Evolutionary conservation across 2,797 vertebrate genomes (phyloP), one percentile per base, ranked within the genome.

Genomic region (Hapalemur alaotrensis): DNA sequence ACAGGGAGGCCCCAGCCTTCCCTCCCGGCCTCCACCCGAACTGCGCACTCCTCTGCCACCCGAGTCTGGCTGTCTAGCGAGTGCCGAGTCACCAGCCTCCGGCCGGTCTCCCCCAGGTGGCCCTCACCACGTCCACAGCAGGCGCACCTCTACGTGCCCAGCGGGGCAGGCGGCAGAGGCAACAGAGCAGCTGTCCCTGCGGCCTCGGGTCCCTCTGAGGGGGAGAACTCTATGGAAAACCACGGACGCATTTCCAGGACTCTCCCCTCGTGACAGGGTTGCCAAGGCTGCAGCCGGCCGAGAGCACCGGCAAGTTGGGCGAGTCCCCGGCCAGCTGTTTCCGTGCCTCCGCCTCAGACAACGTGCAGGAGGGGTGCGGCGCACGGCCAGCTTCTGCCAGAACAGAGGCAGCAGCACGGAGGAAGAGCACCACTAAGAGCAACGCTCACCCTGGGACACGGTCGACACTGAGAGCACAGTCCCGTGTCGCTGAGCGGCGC

Each of bases 21-120:
- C 43, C 4, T 10, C 4, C 32, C 4, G 0, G 7, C 32, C 12
- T 20, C 22, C 18, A 2, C n/a, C 13, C 0, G 4, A 3, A 7
- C 52, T 38, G 23, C 35, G 7, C 1, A 7, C 13, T 57, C 76
- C n/a, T 79, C n/a, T 17, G n/a, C n/a, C 25, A 23, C 52, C n/a
- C 25, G 23, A 38, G 52, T 57, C 76, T 38, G 23, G 35, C 25
- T 43, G 18, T 14, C 30, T 20, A 43, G 85, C 48, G n/a, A 35
- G 30, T 30, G 20, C 20, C 14, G 35, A 35, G 57, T 23, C 20
- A 38, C 13, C 85, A 52, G 32, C 8, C 11, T 5, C 17, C 14
- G 2, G 17, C 48, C 13, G 0, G 20, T 35, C 22, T 65, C 38
- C 38, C 18, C 48, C 5, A 1, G 35, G 32, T 25, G 61, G 69